Base-by-base conservation (phyloP, 2,113 vertebrate species). In the Lontra canadensis region DNA sequence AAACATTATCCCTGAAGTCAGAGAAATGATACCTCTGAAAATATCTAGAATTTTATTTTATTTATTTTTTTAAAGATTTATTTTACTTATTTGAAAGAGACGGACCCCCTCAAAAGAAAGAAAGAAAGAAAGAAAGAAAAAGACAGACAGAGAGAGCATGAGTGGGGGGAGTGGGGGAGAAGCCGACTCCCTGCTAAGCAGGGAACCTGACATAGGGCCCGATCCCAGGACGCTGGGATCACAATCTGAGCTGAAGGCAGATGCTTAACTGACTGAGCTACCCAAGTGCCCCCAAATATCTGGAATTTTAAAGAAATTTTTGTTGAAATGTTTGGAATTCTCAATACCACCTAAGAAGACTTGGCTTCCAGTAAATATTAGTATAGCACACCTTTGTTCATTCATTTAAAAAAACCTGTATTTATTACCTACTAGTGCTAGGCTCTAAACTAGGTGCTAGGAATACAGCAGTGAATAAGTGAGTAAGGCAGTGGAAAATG, bases 311-410 rank as follows among this genome's bases (percentile, higher is more conserved):
- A 88, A 69, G 63, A 92, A 85, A 92, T 44, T 93, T 88, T 86
- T 76, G 93, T 74, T 94, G 82, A 96, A 95, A 65, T 76, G 49
- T 83, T 49, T 89, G n/a, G 69, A 96, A 97, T 97, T 89, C 74
- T 95, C 57, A 92, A 84, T 39, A 88, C 17, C 81, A 92, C 13
- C 67, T 10, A 93, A 80, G 79, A 93, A 93, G 36, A 92, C 31
- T 47, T 90, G 31, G 76, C 4, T 17, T 94, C 26, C 36, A 92
- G 17, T 23, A 92, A 90, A 73, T 8, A 88, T 2, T 65, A 83
- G 13, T 92, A 11, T 18, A 79, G 39, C 55, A 96, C 23, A 13
- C 63, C 82, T 88, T 59, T 88, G 25, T 55, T 73, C 26, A 78
- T 88, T 83, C 34, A 88, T 52, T 94, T 7, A 42, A 90, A 84